Conservation (phyloP, 2,888 invertebrate genomes). For the Calameuta idolon region DNA sequence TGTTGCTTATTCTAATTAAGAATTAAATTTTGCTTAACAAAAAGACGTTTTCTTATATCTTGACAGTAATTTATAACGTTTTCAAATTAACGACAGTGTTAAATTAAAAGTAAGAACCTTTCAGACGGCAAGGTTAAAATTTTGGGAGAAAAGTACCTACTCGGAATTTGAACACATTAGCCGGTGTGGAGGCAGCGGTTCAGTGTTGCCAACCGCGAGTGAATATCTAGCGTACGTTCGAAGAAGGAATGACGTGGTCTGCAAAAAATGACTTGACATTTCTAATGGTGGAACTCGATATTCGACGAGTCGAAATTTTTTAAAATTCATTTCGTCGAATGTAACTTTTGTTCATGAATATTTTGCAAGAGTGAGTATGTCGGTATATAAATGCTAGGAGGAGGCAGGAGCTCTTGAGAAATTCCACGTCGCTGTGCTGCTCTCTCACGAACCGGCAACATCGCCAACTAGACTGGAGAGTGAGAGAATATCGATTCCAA, state of each 20-base stretch:
- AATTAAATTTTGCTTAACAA: neutral
- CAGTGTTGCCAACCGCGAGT: neutral
- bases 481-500: slow-evolving; percentile 4
- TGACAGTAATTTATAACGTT: neutral
- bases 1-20: too few species aligned
- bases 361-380: neutral
- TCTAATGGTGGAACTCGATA: neutral
- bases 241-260: neutral
- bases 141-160: neutral
- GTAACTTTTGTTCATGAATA: neutral
- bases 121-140: neutral
- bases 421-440: neutral
- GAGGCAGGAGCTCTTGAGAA: neutral
- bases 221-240: neutral
- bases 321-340: neutral
- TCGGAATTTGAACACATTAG: neutral
- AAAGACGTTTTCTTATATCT: neutral
- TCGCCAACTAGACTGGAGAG: neutral
- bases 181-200: neutral
- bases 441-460: neutral
- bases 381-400: neutral
- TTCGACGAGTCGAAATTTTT: neutral
- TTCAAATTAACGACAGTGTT: neutral
- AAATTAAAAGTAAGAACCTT: neutral
- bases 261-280: neutral